Percentiles rank a stretch among this genome's conserved stretches.
phyloP scores from a whole-genome alignment of 53 echinoderm and acorn worm genomes.

The Astropecten irregularis region DNA sequence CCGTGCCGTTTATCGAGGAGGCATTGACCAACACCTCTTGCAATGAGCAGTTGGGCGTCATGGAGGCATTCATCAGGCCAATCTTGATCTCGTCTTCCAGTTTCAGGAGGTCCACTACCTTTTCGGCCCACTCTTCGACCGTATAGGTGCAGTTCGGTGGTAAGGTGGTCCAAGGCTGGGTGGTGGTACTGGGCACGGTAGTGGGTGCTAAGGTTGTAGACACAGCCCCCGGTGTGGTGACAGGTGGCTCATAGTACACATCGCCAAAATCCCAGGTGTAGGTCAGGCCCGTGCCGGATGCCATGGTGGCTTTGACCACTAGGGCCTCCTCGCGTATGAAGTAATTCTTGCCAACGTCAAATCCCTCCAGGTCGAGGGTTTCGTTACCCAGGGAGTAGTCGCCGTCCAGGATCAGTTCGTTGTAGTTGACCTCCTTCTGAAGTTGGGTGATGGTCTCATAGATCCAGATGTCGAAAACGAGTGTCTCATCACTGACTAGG shows the following conservation, averaged over 20 bases:
- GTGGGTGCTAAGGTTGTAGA: conserved; percentile 19
- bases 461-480: conserved; percentile 66
- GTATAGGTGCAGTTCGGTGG: conserved; percentile 60
- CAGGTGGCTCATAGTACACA: conserved; percentile 54
- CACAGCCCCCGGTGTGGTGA: conserved; percentile 51
- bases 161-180: conserved; percentile 16
- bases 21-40: conserved; percentile 4
- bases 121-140: conserved; percentile 65
- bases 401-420: conserved; percentile 76
- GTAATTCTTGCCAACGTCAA: conserved; percentile 65
- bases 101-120: background rate
- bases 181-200: background rate
- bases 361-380: conserved; percentile 64
- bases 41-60: conserved; percentile 20
- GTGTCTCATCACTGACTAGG: conserved; percentile 66
- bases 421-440: conserved; percentile 80
- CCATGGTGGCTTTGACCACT: conserved; percentile 72
- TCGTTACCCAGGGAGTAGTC: conserved; percentile 62
- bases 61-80: conserved; percentile 14
- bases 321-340: conserved; percentile 79
- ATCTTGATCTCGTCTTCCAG: conserved; percentile 32
- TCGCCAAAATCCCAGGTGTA: conserved; percentile 96
- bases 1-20: background rate
- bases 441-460: conserved; percentile 88
- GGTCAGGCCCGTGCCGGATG: conserved; percentile 82